Conservation (phyloP, 1,140 invertebrate species). For the Drosophila kanapiae region DNA sequence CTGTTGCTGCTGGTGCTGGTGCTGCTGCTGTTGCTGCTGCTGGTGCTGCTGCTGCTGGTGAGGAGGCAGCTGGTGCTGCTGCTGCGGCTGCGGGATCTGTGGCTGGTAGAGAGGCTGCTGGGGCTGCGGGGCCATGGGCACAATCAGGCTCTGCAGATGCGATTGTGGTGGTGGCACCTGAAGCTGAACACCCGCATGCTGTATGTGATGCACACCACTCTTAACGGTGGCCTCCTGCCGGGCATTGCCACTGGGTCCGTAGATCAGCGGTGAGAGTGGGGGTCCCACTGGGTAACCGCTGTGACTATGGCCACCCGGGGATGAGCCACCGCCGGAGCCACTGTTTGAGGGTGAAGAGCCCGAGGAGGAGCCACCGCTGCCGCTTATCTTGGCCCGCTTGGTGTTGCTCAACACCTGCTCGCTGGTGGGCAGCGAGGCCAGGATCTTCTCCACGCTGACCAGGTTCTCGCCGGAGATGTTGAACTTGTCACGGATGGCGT, state of each 20-base stretch:
- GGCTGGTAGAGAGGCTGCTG: slow-evolving; percentile 59
- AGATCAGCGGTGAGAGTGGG: slow-evolving; percentile 61
- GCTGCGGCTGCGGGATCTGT: slow-evolving; percentile 20
- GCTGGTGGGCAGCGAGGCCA: slow-evolving; percentile 92
- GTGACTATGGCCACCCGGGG: slow-evolving; percentile 38
- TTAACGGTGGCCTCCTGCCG: slow-evolving; percentile 38
- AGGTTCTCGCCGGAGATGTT: slow-evolving; percentile 94
- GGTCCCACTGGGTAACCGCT: slow-evolving; percentile 45
- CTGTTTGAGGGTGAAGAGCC: slow-evolving; percentile 53
- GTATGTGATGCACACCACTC: slow-evolving; percentile 55
- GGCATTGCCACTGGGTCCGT: slow-evolving; percentile 50
- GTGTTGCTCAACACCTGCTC: slow-evolving; percentile 93
- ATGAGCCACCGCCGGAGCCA: slow-evolving; percentile 35
- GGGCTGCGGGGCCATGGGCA: slow-evolving; percentile 38
- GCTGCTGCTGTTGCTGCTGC: slow-evolving; percentile 34
- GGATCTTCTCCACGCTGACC: slow-evolving; percentile 94
- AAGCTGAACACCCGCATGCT: slow-evolving; percentile 59
- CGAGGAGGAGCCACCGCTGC: slow-evolving; percentile 35
- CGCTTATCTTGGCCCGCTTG: slow-evolving; percentile 91
- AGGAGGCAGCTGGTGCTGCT: slow-evolving; percentile 45
- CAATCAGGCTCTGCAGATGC: slow-evolving; percentile 36
- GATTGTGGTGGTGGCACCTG: slow-evolving; percentile 43
- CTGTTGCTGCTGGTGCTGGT: slow-evolving; percentile 35
- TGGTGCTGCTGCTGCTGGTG: slow-evolving; percentile 52
- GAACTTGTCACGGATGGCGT: slow-evolving; percentile 96